A percentile compares a stretch with the other conserved stretches of the same genome.
Conservation (phyloP, 2,888 invertebrate species). For the Idaea aversata region DNA sequence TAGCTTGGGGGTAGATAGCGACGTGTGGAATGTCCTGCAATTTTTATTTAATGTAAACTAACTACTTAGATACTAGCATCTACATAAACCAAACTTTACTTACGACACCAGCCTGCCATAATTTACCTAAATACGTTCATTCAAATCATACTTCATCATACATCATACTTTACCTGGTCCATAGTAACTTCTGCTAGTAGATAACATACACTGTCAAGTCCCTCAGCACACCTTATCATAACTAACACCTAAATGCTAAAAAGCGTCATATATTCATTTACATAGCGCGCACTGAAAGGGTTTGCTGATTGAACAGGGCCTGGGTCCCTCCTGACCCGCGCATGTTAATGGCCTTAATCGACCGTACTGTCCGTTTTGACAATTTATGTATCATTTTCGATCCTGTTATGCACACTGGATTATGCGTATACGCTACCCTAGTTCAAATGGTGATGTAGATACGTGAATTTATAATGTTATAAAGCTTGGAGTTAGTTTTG, state of each 20-base stretch:
- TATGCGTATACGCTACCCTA: slow-evolving; percentile 60
- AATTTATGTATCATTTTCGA: slow-evolving; percentile 81
- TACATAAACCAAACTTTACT: neutral
- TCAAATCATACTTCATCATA: too few relatives aligned
- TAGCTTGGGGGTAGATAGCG: too few relatives aligned
- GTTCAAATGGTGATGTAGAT: slow-evolving; percentile 63
- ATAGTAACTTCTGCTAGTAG: neutral
- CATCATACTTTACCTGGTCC: neutral
- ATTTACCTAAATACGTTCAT: too few relatives aligned
- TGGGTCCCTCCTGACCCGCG: slow-evolving; percentile 63
- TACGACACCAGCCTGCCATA: neutral
- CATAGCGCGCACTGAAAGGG: slow-evolving; percentile 51
- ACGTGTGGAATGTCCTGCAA: too few relatives aligned
- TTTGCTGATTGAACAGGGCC: slow-evolving; percentile 70
- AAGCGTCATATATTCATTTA: slow-evolving; percentile 5
- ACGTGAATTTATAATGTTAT: slow-evolving; percentile 62
- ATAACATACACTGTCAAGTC: neutral
- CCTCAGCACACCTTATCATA: neutral
- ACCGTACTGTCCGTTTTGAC: slow-evolving; percentile 68
- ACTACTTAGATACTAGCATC: neutral
- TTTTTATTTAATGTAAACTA: too few relatives aligned
- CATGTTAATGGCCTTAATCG: slow-evolving; percentile 79
- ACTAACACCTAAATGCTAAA: neutral
- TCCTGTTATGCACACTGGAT: slow-evolving; percentile 75
- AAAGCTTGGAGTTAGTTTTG: slow-evolving; percentile 31